Conservation (phyloP, 2,888 invertebrate species). For the Argyra leucocephala region DNA sequence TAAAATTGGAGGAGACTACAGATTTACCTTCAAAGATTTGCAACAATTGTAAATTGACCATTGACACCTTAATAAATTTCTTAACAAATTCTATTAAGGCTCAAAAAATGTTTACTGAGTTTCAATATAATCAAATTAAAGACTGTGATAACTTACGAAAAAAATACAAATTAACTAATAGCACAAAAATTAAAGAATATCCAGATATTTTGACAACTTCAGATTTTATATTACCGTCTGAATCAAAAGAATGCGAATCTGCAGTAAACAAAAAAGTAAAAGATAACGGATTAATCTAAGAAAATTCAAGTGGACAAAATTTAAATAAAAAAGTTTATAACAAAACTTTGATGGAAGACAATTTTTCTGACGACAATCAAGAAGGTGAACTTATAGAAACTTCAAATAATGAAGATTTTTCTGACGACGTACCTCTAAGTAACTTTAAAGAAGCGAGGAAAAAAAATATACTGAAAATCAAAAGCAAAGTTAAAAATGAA, state of each 20-base stretch:
- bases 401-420: too few species aligned
- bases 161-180: neutral
- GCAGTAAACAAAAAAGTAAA: neutral
- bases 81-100: neutral
- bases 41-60: neutral
- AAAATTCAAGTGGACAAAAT: too few species aligned
- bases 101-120: neutral
- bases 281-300: too few species aligned
- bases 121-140: neutral
- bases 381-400: too few species aligned
- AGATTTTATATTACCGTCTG: neutral
- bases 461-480: too few species aligned
- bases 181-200: neutral
- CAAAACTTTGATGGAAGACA: too few species aligned
- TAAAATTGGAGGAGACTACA: neutral
- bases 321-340: too few species aligned
- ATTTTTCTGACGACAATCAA: too few species aligned
- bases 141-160: neutral
- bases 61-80: neutral
- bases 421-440: too few species aligned
- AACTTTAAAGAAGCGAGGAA: too few species aligned
- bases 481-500: too few species aligned
- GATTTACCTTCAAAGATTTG: neutral
- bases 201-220: neutral
- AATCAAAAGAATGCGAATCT: neutral